Evolutionary conservation across 2,113 vertebrate genomes (phyloP).

Genomic region (Zosterops hypoxanthus): DNA sequence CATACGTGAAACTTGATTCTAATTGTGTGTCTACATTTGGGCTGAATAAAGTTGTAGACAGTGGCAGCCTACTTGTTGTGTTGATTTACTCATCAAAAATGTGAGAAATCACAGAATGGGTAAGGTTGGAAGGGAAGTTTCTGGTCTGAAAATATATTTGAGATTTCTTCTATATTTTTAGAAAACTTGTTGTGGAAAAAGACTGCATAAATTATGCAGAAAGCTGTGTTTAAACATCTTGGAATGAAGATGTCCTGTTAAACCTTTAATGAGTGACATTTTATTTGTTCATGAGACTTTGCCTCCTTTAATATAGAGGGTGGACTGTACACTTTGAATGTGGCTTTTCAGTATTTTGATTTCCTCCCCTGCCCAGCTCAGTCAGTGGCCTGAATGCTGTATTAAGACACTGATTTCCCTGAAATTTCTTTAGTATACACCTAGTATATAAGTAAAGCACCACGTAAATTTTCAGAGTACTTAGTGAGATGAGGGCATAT

Average conservation of each 20-base stretch:
- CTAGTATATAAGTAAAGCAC: background rate
- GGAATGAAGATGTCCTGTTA: background rate
- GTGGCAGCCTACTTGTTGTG: background rate
- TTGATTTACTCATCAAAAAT: background rate
- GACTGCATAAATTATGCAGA: background rate
- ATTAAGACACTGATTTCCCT: background rate
- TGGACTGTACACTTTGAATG: background rate
- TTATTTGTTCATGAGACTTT: background rate
- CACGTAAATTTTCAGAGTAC: background rate
- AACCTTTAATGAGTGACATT: background rate
- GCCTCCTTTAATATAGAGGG: background rate
- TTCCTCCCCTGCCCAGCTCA: background rate
- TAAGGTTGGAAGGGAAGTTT: background rate
- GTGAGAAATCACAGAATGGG: background rate
- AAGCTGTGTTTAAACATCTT: background rate
- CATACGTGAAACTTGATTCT: background rate
- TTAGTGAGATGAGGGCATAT: background rate
- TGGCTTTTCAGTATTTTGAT: fast-evolving
- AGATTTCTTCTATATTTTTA: background rate
- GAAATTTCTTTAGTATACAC: background rate
- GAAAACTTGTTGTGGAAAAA: background rate
- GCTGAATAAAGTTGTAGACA: background rate
- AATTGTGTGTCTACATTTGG: background rate
- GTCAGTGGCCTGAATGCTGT: background rate
- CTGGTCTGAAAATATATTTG: background rate